Evolutionary conservation across 2,797 vertebrate species (phyloP), one percentile per base, ranked within the genome.

Genomic region (Choloepus didactylus): DNA sequence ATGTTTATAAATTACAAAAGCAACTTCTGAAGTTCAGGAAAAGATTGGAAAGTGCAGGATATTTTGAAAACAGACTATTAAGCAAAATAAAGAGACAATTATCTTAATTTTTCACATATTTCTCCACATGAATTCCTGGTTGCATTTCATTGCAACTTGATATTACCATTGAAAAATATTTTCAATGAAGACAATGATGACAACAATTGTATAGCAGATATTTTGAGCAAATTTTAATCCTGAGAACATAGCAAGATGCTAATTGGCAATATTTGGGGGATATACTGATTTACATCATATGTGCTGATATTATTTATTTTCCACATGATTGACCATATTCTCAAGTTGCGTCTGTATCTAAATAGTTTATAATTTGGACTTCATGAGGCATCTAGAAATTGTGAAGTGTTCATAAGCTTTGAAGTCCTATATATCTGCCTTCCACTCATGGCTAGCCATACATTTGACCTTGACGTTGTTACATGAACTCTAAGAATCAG

Each of bases 141-240:
- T 1, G 8, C n/a, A 16, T 82, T 88, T 93, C 38, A 86, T 82
- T 86, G 27, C 6, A 29, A 49, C 6, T 92, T 89, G 35, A 72
- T 46, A 54, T 79, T 83, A 80, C 2, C 11, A 85, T 6, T 3
- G 41, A 95, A 81, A 87, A 93, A n/a, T 70, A 51, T 82, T 96
- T 60, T 66, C 49, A 88, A 6, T 73, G 7, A 66, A 77, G 90
- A 69, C 3, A 89, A 51, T 56, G 25, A 67, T 6, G 46, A 23
- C 14, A 56, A n/a, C 2, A 69, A 79, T 41, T 94, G 18, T 56
- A n/a, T 75, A 59, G 29, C 3, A 87, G 80, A 54, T 2, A 38
- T 51, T 31, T 35, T 75, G 31, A 91, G 5, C 25, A 91, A 91
- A 73, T 38, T 69, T 76, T 80, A 54, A 46, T 18, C 9, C 38